Percentiles rank a stretch among this genome's conserved stretches.
Conservation (phyloP, 2,888 invertebrate species). For the Anorthoa munda region DNA sequence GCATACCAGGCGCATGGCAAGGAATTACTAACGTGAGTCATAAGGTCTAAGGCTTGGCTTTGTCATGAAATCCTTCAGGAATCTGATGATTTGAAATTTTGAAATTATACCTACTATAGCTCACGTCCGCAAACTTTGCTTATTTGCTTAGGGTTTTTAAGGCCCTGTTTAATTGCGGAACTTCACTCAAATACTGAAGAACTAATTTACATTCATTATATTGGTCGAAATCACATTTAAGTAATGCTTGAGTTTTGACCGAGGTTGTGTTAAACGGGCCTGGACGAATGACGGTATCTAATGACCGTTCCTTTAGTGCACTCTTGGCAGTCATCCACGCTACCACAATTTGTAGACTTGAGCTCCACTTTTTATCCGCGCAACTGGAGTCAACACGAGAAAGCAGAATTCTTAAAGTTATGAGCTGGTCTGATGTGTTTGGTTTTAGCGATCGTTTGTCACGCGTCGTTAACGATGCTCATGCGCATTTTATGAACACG, state of each 20-base stretch:
- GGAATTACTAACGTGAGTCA: conserved; percentile 58
- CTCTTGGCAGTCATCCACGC: not conserved
- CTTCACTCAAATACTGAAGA: not conserved
- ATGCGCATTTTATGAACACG: not conserved
- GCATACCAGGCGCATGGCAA: conserved; percentile 63
- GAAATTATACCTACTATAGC: not conserved
- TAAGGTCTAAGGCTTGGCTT: conserved; percentile 48
- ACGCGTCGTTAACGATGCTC: conserved; percentile 16
- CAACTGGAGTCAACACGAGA: not conserved
- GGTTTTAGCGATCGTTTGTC: conserved; percentile 14
- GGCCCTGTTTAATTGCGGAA: not conserved
- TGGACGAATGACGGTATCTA: not conserved
- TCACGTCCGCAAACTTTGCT: not conserved
- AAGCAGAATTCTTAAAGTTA: not conserved
- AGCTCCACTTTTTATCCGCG: not conserved
- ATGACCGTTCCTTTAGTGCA: not conserved
- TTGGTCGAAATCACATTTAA: not conserved
- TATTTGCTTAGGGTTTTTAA: not conserved
- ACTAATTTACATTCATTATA: not conserved
- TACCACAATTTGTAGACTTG: not conserved
- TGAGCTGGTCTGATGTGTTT: not conserved
- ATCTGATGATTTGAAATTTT: not conserved
- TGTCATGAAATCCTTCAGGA: conserved; percentile 22
- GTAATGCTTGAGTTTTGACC: not conserved
- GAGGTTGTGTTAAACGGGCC: not conserved